A percentile compares a stretch with the other conserved stretches of the same genome.
phyloP scores from a whole-genome alignment of 2,888 invertebrate species.

The Chrysina gloriosa region DNA sequence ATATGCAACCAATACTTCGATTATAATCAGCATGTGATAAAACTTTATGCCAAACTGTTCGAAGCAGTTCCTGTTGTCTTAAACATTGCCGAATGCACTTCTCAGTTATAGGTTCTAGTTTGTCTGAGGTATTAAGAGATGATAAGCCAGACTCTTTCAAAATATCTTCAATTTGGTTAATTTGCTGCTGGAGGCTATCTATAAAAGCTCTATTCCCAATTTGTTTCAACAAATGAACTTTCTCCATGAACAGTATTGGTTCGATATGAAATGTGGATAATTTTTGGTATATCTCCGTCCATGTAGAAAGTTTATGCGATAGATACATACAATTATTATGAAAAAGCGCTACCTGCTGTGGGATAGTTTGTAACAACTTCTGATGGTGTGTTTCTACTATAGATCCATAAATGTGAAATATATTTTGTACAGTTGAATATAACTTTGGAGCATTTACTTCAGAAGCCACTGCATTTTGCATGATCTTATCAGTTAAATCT shows the following conservation, averaged over 20 bases:
- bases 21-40: slow-evolving; percentile 83
- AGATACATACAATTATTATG: slow-evolving; percentile 94
- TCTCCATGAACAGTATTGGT: slow-evolving; percentile 75
- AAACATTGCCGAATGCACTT: slow-evolving; percentile 85
- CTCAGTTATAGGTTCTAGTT: slow-evolving; percentile 73
- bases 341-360: slow-evolving; percentile 88
- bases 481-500: slow-evolving; percentile 72
- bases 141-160: slow-evolving; percentile 77
- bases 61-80: slow-evolving; percentile 83
- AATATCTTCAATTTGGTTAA: slow-evolving; percentile 80
- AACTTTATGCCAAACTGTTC: slow-evolving; percentile 89
- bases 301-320: slow-evolving; percentile 76
- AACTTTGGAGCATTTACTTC: slow-evolving; percentile 74
- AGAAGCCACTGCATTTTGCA: slow-evolving; percentile 73
- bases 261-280: slow-evolving; percentile 65
- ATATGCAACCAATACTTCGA: slow-evolving; percentile 71
- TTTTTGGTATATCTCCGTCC: slow-evolving; percentile 76
- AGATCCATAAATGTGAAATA: slow-evolving; percentile 81
- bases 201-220: slow-evolving; percentile 79
- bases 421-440: slow-evolving; percentile 76
- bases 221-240: slow-evolving; percentile 74
- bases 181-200: slow-evolving; percentile 80
- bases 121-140: slow-evolving; percentile 65
- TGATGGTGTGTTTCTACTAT: slow-evolving; percentile 85
- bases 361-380: slow-evolving; percentile 83